A percentile compares a stretch with the other conserved stretches of the same genome.
phyloP scores from a whole-genome alignment of 2,888 invertebrate species.

The Zaprionus bogoriensis region DNA sequence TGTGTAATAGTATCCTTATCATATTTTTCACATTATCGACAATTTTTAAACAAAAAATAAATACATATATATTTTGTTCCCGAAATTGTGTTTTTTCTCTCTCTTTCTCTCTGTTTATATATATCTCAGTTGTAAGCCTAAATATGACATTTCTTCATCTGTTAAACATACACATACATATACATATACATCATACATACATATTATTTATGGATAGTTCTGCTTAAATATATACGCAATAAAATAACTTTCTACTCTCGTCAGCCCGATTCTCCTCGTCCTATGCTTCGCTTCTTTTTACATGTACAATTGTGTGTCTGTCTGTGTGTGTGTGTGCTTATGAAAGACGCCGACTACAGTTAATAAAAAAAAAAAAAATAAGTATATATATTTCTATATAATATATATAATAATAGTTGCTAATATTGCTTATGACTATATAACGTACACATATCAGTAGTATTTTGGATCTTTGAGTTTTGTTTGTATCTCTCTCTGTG shows the following conservation, averaged over 20 bases:
- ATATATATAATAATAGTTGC: conserved; percentile 52
- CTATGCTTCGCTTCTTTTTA: conserved; percentile 36
- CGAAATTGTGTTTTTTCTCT: conserved; percentile 64
- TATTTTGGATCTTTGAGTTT: conserved; percentile 67
- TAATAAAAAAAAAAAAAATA: conserved; percentile 30
- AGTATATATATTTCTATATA: conserved; percentile 14
- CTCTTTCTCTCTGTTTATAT: conserved; percentile 27
- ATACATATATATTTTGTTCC: conserved; percentile 80
- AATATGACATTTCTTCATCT: conserved; percentile 66
- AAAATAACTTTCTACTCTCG: conserved; percentile 51
- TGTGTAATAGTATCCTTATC: conserved; percentile 41
- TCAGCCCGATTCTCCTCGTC: background rate
- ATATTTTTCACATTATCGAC: conserved; percentile 59
- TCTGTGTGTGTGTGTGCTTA: conserved; percentile 23
- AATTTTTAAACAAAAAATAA: conserved; percentile 70
- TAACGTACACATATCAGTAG: conserved; percentile 73
- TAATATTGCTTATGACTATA: conserved; percentile 77
- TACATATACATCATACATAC: conserved; percentile 25
- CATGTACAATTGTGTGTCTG: conserved; percentile 18
- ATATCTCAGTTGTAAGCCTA: conserved; percentile 71
- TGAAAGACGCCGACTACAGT: conserved; percentile 16
- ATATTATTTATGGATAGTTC: conserved; percentile 41
- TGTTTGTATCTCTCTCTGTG: conserved; percentile 9
- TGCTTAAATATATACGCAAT: conserved; percentile 40
- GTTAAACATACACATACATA: conserved; percentile 37